These are phyloP conservation scores for Rotaria sp. DNA, from an alignment of 2,888 invertebrate species.

Conservation along the genomic window DNA sequence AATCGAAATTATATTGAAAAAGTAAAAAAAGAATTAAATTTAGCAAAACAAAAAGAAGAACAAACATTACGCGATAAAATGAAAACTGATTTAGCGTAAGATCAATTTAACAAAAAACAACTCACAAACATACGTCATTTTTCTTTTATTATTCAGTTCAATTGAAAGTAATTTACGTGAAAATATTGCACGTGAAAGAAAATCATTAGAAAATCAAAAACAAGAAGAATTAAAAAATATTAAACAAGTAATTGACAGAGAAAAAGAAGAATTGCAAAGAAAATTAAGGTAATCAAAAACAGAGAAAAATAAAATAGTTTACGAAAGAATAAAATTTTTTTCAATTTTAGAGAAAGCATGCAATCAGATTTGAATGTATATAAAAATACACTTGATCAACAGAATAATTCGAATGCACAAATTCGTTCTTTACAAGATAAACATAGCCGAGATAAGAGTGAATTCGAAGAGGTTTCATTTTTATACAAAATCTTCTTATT, in stretches of 20 bases:
- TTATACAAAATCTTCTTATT: too few relatives aligned
- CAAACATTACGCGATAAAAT: conserved; percentile 11
- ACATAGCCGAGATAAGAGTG: background rate
- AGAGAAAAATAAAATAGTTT: background rate
- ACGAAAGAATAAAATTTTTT: background rate
- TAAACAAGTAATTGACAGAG: background rate
- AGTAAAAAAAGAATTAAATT: background rate
- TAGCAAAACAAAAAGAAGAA: background rate
- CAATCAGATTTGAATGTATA: background rate
- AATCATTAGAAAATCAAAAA: background rate
- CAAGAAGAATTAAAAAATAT: conserved; percentile 17
- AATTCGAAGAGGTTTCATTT: conserved; percentile 1
- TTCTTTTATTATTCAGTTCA: background rate
- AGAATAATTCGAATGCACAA: background rate
- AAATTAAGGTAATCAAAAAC: background rate
- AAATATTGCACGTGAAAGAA: background rate
- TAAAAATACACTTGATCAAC: background rate
- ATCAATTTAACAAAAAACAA: too few relatives aligned
- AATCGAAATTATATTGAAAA: background rate
- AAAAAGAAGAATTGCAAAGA: background rate
- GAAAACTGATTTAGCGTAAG: background rate
- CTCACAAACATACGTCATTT: background rate
- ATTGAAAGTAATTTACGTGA: background rate
- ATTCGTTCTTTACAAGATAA: background rate
- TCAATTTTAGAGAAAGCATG: background rate